A percentile compares a stretch with the other conserved stretches of the same genome.
These are phyloP conservation scores for Macroglossus sobrinus DNA, from an alignment of 2,113 vertebrate species.

Conservation along the genomic window DNA sequence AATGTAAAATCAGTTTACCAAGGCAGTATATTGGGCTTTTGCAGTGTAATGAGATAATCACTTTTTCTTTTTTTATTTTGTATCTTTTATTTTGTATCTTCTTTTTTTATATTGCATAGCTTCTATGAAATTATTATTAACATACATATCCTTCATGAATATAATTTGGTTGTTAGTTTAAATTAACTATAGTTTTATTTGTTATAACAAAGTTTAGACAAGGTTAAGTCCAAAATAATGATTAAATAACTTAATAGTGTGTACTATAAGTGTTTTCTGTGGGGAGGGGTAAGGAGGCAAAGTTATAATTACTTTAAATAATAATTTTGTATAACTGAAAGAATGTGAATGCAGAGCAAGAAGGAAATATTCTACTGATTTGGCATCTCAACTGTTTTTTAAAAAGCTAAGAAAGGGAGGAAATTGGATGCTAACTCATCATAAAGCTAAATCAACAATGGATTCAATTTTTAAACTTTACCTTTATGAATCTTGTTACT, in stretches of 20 bases:
- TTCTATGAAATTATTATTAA: not conserved
- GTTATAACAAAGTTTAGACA: not conserved
- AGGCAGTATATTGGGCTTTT: not conserved
- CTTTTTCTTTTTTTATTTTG: not conserved
- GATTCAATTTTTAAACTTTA: not conserved
- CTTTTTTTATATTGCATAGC: not conserved
- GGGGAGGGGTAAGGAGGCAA: not conserved
- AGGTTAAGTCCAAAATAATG: not conserved
- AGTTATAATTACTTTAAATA: not conserved
- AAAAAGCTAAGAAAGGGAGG: not conserved
- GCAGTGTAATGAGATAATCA: not conserved
- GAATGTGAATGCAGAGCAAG: not conserved
- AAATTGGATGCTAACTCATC: not conserved
- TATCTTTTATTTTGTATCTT: not conserved
- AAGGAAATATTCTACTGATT: not conserved
- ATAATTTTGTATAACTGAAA: not conserved
- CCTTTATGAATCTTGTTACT: not conserved
- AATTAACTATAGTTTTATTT: slow-evolving; percentile 2
- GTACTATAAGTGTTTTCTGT: not conserved
- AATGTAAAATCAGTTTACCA: not conserved
- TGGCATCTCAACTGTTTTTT: not conserved
- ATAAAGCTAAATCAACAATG: not conserved
- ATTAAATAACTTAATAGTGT: not conserved
- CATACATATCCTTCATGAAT: not conserved
- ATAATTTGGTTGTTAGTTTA: slow-evolving; percentile 1